Conservation (phyloP, 37 sponge, comb jelly and placozoan species). For the Geodia barretti region DNA sequence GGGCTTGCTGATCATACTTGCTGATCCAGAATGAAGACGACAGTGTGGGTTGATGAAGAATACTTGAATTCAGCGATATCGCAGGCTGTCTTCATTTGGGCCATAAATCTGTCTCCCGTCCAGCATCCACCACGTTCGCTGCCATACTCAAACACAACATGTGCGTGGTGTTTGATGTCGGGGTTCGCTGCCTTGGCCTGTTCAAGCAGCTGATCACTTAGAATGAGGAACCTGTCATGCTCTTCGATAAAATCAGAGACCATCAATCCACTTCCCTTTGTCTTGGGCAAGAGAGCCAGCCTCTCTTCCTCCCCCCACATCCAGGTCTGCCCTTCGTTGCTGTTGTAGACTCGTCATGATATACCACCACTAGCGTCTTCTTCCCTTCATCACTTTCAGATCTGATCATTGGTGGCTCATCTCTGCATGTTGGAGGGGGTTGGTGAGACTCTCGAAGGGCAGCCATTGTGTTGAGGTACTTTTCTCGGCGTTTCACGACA, state of each 20-base stretch:
- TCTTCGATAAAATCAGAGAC: conserved; percentile 17
- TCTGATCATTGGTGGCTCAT: background rate
- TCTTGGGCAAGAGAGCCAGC: background rate
- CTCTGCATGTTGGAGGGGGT: conserved; percentile 6
- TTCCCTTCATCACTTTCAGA: background rate
- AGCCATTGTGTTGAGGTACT: background rate
- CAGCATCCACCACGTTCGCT: conserved; percentile 27
- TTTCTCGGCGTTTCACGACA: conserved; percentile 8
- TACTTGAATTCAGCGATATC: conserved; percentile 12
- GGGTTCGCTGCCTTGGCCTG: background rate
- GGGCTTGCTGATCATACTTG: background rate
- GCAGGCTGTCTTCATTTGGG: background rate
- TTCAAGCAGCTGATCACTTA: background rate
- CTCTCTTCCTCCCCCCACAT: conserved; percentile 2
- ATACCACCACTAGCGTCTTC: background rate
- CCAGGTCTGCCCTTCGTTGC: conserved; percentile 23
- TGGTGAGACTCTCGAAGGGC: background rate
- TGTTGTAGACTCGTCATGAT: conserved; percentile 21
- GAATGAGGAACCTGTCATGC: conserved; percentile 16
- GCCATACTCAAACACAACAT: conserved; percentile 41
- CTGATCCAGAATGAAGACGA: background rate
- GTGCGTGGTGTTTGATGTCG: background rate
- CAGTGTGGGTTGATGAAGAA: background rate
- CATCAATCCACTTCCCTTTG: conserved; percentile 16
- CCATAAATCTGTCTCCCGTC: conserved; percentile 31